Percentiles rank a stretch among this genome's conserved stretches.
Conservation (phyloP, 92 coral and sea anemone species). For the Porites cylindrica region DNA sequence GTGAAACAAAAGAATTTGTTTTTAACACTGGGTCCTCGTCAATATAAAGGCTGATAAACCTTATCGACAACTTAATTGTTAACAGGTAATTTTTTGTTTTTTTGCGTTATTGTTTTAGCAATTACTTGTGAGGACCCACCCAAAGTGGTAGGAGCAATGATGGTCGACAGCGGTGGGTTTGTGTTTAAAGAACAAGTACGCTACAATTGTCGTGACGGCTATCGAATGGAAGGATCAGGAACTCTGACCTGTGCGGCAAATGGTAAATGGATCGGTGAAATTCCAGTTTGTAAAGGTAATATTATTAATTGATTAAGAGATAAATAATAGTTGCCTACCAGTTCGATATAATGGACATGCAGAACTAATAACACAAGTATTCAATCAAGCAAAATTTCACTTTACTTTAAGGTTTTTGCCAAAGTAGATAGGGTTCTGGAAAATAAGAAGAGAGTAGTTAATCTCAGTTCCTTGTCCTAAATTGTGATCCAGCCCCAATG, state of each 20-base stretch:
- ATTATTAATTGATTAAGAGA: too few species aligned
- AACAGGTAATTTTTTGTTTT: background rate
- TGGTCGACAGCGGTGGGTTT: slow-evolving; percentile 37
- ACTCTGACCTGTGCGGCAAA: slow-evolving; percentile 53
- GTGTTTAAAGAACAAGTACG: slow-evolving; percentile 48
- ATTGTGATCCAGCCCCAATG: too few species aligned
- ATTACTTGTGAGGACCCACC: slow-evolving; percentile 64
- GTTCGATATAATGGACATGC: background rate
- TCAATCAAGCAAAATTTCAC: too few species aligned
- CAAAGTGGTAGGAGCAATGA: slow-evolving; percentile 35
- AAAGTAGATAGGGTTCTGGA: too few species aligned
- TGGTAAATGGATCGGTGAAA: slow-evolving; percentile 69
- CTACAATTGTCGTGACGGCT: slow-evolving; percentile 65
- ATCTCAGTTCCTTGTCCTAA: too few species aligned
- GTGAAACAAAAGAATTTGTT: too few species aligned
- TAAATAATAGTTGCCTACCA: background rate
- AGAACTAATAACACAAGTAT: background rate
- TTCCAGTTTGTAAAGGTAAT: slow-evolving; percentile 66
- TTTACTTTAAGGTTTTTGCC: too few species aligned
- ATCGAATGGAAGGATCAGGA: slow-evolving; percentile 24
- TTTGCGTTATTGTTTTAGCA: slow-evolving; percentile 21
- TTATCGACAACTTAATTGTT: background rate
- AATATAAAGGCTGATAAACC: background rate
- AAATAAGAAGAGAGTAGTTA: too few species aligned
- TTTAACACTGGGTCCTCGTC: too few species aligned